Conservation (phyloP, 1,140 invertebrate species). For the Araneus ventricosus region DNA sequence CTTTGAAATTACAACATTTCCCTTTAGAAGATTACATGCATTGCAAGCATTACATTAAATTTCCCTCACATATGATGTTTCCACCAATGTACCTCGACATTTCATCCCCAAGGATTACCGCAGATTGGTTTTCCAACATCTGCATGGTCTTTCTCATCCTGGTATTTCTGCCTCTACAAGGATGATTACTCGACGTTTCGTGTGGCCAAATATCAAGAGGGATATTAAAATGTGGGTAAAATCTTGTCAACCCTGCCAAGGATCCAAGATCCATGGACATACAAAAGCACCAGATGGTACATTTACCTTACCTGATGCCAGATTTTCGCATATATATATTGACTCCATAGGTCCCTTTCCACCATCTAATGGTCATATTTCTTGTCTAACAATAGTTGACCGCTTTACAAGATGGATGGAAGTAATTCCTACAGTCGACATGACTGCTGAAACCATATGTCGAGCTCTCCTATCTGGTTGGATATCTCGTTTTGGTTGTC, state of each 20-base stretch:
- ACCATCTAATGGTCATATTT: background rate
- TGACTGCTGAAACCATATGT: constrained; percentile 79
- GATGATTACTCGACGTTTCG: background rate
- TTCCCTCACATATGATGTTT: background rate
- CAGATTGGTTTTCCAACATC: background rate
- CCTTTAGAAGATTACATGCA: too few species aligned
- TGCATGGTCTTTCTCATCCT: background rate
- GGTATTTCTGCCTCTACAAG: background rate
- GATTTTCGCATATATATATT: constrained; percentile 9
- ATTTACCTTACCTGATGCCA: background rate
- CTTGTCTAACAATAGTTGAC: constrained; percentile 33
- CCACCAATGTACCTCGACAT: background rate
- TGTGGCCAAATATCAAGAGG: background rate
- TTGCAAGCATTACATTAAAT: too few species aligned
- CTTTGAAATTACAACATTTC: background rate
- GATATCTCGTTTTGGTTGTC: constrained; percentile 79
- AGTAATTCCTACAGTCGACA: constrained; percentile 79
- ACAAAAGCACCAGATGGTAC: background rate
- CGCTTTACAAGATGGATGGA: constrained; percentile 78
- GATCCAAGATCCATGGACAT: background rate
- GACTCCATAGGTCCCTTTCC: background rate
- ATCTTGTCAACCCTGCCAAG: background rate
- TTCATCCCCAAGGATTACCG: background rate
- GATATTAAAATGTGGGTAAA: background rate
- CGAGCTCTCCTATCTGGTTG: constrained; percentile 78